These are phyloP conservation scores for Andrena minutula DNA, from an alignment of 2,888 invertebrate species.

Conservation along the genomic window DNA sequence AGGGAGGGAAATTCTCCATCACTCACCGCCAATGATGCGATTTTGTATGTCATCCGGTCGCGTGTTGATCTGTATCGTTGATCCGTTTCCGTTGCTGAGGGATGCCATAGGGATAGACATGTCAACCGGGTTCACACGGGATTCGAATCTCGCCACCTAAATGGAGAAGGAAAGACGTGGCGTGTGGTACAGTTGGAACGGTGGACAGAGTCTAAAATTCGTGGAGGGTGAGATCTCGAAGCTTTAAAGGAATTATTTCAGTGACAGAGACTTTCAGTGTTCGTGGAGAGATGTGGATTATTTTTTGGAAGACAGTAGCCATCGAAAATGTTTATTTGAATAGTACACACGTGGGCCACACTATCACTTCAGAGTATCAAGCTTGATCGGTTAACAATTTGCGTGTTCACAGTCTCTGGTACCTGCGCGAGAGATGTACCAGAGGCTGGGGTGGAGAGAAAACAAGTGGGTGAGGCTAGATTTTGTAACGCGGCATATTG, in stretches of 20 bases:
- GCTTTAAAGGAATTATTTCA: neutral
- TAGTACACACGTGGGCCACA: neutral
- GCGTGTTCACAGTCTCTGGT: neutral
- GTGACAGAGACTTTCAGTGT: neutral
- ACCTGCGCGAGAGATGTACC: too few relatives aligned
- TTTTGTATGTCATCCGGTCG: constrained; percentile 81
- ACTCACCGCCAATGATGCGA: constrained; percentile 76
- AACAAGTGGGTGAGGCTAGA: neutral
- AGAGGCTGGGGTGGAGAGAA: neutral
- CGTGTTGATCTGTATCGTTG: constrained; percentile 77
- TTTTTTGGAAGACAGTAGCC: neutral
- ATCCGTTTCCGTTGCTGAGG: constrained; percentile 78
- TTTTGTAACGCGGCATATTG: neutral
- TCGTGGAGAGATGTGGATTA: neutral
- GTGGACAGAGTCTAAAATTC: neutral
- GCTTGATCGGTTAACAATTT: neutral
- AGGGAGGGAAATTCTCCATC: neutral
- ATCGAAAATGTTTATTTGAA: neutral
- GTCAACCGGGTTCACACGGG: constrained; percentile 74
- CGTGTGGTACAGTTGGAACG: too few relatives aligned
- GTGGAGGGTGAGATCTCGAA: neutral
- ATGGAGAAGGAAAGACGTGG: neutral
- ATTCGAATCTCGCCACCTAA: constrained; percentile 78
- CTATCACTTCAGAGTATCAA: neutral
- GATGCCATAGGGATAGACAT: constrained; percentile 80